phyloP scores from a whole-genome alignment of 1,140 invertebrate genomes.

The Uloborus diversus region DNA sequence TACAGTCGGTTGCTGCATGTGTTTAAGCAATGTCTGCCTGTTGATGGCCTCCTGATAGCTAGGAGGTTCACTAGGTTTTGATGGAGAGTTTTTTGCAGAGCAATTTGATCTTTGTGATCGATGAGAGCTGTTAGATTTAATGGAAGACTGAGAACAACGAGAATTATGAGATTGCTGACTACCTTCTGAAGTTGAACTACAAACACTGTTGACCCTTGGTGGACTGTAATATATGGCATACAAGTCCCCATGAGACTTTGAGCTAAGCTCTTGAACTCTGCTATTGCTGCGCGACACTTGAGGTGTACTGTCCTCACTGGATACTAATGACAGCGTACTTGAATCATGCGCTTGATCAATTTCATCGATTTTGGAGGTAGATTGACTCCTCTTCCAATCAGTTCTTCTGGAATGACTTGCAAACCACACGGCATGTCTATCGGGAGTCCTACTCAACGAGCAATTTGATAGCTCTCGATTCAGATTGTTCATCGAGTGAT shows the following conservation, averaged over 20 bases:
- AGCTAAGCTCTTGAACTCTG: slow-evolving; percentile 59
- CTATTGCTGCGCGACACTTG: slow-evolving; percentile 69
- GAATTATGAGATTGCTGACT: slow-evolving; percentile 54
- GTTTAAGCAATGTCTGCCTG: slow-evolving; percentile 61
- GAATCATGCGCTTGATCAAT: slow-evolving; percentile 66
- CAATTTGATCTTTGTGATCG: slow-evolving; percentile 61
- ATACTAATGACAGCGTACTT: slow-evolving; percentile 65
- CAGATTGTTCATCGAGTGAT: slow-evolving; percentile 32
- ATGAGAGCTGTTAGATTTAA: slow-evolving; percentile 58
- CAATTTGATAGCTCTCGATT: not conserved
- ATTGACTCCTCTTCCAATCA: slow-evolving; percentile 60
- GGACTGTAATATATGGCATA: slow-evolving; percentile 59
- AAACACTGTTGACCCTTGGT: slow-evolving; percentile 58
- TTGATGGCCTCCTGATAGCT: slow-evolving; percentile 62
- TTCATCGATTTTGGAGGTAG: slow-evolving; percentile 65
- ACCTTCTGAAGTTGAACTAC: slow-evolving; percentile 42
- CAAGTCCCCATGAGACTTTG: slow-evolving; percentile 56
- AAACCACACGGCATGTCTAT: slow-evolving; percentile 59
- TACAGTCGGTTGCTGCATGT: slow-evolving; percentile 50
- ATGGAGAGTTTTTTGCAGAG: slow-evolving; percentile 60
- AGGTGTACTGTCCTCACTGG: slow-evolving; percentile 69
- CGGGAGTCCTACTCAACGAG: slow-evolving; percentile 20
- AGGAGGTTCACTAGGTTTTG: slow-evolving; percentile 61
- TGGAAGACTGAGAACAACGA: slow-evolving; percentile 15
- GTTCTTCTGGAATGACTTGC: slow-evolving; percentile 58